Base-by-base conservation (phyloP, 2,113 vertebrate genomes). In the Sarotherodon lohbergeri region DNA sequence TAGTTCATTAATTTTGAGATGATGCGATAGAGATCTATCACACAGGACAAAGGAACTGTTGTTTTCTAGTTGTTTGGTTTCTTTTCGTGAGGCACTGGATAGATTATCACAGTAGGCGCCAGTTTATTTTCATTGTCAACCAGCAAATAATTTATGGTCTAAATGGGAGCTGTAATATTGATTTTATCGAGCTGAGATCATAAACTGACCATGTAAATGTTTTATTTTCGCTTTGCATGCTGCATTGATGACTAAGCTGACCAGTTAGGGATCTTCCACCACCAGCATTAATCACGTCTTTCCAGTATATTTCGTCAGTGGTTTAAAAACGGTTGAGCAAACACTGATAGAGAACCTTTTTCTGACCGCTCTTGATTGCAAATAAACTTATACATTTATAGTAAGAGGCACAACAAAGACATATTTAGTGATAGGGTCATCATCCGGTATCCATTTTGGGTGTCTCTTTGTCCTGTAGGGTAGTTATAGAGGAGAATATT, bases 401-500 rank as follows among this genome's bases (percentile, higher is more conserved):
- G 10, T 54, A 46, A 73, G 22, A 34, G 16, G 6, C 46, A 19
- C 7, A 83, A 59, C 22, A 61, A 22, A 80, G 32, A 34, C 61
- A 85, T 63, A 86, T 83, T 78, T 73, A 88, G 46, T 46, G 10
- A 82, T 87, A 3, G 17, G 39, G 36, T 27, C 39, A 29, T 66
- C 76, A 71, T 59, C 16, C 24, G 10, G 22, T 55, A 29, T 86
- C 43, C 55, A 46, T 71, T 88, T 83, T 89, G 66, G 39, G 7
- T 82, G 12, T 63, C 32, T 57, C 22, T 83, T 85, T 85, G 32
- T 86, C 57, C 71, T 81, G 29, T 50, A 48, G 29, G 56, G 66
- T 46, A 80, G 46, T 90, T 92, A 90, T 93, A 83, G 76, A 85
- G 71, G 32, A 88, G 80, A 93, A 87, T 89, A 90, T 88, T 50